These are phyloP conservation scores for Lasioglossum morio DNA, from an alignment of 2,888 invertebrate genomes.

Conservation along the genomic window DNA sequence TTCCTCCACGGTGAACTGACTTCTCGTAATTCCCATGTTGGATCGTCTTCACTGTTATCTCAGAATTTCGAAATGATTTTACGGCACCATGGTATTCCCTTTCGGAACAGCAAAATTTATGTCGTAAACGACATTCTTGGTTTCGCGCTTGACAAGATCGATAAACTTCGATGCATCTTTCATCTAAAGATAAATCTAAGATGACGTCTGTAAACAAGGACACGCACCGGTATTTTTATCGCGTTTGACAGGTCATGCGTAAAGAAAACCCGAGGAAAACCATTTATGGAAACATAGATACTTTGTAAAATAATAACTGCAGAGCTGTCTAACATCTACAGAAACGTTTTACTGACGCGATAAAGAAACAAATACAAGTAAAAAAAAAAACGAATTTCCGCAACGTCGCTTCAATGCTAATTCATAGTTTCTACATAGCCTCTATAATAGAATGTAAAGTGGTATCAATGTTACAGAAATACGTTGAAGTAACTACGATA, in stretches of 20 bases:
- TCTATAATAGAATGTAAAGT: not conserved
- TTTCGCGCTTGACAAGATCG: slow-evolving; percentile 27
- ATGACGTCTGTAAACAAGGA: slow-evolving; percentile 3
- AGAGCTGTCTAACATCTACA: not conserved
- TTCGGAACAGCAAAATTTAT: not conserved
- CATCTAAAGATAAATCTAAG: slow-evolving; percentile 24
- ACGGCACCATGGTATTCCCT: not conserved
- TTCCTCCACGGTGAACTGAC: slow-evolving; percentile 95
- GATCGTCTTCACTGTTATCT: not conserved
- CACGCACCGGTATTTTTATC: slow-evolving; percentile 1
- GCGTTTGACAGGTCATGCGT: not conserved
- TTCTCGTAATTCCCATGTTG: slow-evolving; percentile 92
- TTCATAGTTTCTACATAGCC: not conserved
- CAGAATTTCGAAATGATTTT: not conserved
- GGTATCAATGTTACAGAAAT: not conserved
- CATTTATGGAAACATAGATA: not conserved
- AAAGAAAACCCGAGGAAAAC: not conserved
- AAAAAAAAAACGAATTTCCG: not conserved
- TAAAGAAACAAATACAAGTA: not conserved
- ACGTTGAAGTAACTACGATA: not conserved
- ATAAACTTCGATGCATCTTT: slow-evolving; percentile 25
- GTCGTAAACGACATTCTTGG: not conserved
- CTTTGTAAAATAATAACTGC: not conserved
- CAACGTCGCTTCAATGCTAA: not conserved
- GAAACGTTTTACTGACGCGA: not conserved